phyloP scores from a whole-genome alignment of 1,140 invertebrate genomes.

The Drosophila bifasciata region DNA sequence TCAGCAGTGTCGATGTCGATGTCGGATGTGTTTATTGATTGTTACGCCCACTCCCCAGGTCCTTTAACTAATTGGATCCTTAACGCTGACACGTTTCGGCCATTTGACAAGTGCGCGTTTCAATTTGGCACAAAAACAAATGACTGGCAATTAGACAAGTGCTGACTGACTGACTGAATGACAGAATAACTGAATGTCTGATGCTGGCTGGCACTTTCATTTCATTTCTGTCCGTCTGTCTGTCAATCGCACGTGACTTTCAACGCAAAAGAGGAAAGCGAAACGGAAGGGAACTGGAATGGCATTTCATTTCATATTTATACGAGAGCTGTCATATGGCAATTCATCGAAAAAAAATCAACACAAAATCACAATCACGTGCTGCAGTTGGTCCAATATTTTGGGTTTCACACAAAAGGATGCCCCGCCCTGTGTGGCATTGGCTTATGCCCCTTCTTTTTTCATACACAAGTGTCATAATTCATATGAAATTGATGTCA shows the following conservation, averaged over 20 bases:
- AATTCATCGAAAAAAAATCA: constrained; percentile 6
- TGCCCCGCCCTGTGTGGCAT: constrained; percentile 53
- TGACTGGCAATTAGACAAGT: constrained; percentile 70
- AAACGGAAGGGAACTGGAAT: neutral
- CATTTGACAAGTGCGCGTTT: constrained; percentile 65
- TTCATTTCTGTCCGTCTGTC: constrained; percentile 23
- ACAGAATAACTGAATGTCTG: constrained; percentile 29
- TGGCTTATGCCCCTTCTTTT: constrained; percentile 42
- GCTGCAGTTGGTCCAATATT: constrained; percentile 62
- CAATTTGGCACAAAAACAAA: constrained; percentile 61
- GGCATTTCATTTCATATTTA: constrained; percentile 39
- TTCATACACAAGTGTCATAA: constrained; percentile 67
- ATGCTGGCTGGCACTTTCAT: constrained; percentile 51
- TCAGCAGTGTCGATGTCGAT: constrained; percentile 8
- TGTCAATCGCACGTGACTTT: constrained; percentile 78
- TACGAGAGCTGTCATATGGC: constrained; percentile 65
- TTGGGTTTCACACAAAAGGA: constrained; percentile 50
- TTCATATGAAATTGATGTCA: constrained; percentile 75
- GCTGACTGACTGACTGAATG: constrained; percentile 32
- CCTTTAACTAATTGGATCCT: constrained; percentile 47
- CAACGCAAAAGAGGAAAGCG: neutral
- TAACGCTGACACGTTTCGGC: constrained; percentile 62
- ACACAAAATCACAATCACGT: constrained; percentile 59
- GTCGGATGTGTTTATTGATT: constrained; percentile 39
- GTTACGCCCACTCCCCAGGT: constrained; percentile 22